Evolutionary conservation across 2,113 vertebrate species (phyloP), one percentile per base, ranked within the genome.

Genomic region (Holacanthus passer): DNA sequence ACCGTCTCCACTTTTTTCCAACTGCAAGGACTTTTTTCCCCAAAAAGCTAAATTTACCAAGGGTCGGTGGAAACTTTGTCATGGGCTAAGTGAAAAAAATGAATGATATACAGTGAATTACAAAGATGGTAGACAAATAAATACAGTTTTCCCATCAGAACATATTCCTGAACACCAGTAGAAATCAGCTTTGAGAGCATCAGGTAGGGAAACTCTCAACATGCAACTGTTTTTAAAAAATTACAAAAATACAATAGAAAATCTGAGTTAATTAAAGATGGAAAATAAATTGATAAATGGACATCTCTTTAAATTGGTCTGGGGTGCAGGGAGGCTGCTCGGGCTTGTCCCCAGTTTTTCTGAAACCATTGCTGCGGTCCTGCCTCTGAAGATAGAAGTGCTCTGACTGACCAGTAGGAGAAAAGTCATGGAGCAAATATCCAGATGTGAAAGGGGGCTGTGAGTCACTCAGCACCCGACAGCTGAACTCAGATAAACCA

Each of bases 381-480:
- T 20, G 62, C 45, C 50, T 65, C 69, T 64, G 73, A 48, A 55
- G 79, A 37, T 1, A 59, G 48, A 24, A 52, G 35, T 8, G 13
- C 7, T 31, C 48, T 45, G 7, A n/a, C 29, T 24, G 27, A 72
- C 37, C 68, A 55, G 39, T 10, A 32, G 47, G 11, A 59, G 37
- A 56, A 39, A 50, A 78, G 66, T 64, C 58, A 41, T 60, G 56
- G 73, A 55, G 62, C 35, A 77, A 71, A 41, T 59, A 50, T 63
- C 52, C 77, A 68, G 71, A 82, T 60, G 76, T 77, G 70, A 20
- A 72, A 1, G 27, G 4, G 52, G 52, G 35, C 69, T 31, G 29
- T 13, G 66, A 67, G 35, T 85, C 83, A 58, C 56, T 79, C 64
- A 70, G 75, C 70, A 73, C 16, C 50, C 27, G 17, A 64, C 79